Evolutionary conservation across 2,888 invertebrate species (phyloP), one percentile per base, ranked within the genome.

Genomic region (Calliopum simillimum): DNA sequence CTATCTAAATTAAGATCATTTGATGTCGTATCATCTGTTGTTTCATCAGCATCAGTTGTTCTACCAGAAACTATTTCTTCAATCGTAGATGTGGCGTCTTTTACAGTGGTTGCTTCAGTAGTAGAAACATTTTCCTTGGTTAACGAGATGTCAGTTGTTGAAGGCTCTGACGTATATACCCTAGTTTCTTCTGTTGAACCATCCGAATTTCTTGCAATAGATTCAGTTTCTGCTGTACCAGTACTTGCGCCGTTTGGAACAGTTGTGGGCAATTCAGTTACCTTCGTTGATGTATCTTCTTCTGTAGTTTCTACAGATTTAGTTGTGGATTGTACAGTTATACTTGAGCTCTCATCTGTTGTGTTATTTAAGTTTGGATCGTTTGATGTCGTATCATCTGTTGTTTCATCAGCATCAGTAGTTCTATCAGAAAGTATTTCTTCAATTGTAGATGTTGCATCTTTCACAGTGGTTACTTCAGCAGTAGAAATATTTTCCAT

Each of bases 21-120:
- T 53, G 13, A 11, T 19, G 66, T 21, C 8, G 23, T 16, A 2
- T 14, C 25, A n/a, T 46, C 46, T 6, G 58, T 67, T 11, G 13
- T 12, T 14, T 44, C 33, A 14, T 51, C 43, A 21, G 59, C 5
- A 41, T 49, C 16, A 5, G 59, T 46, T 19, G 55, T n/a, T n/a
- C n/a, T n/a, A n/a, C n/a, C n/a, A n/a, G n/a, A n/a, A n/a, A n/a
- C n/a, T n/a, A n/a, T n/a, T n/a, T n/a, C n/a, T n/a, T n/a, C n/a
- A 1, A 2, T 66, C 12, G 46, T 61, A 16, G 61, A 59, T 43
- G 8, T 5, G 23, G 25, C 49, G 16, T 23, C 2, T 47, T 19
- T 23, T 16, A 21, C 63, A 25, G 61, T 51, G 2, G 53, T 70
- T 3, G 33, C n/a, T n/a, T n/a, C n/a, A n/a, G n/a, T n/a, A n/a